A percentile compares a stretch with the other conserved stretches of the same genome.
phyloP scores from a whole-genome alignment of 2,797 vertebrate species.

The Phataginus tricuspis region DNA sequence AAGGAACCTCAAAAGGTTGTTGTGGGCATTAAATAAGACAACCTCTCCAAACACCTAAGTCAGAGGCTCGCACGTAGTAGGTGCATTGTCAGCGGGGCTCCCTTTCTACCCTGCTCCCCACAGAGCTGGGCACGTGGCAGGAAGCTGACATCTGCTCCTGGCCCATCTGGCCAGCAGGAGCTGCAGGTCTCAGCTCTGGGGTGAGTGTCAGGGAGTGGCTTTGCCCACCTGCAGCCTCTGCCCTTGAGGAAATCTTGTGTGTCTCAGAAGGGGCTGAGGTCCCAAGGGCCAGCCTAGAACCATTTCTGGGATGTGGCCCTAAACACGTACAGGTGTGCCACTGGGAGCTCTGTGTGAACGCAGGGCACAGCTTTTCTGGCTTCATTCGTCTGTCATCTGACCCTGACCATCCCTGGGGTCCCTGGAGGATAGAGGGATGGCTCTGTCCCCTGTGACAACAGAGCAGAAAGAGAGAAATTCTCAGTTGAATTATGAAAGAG shows the following conservation, averaged over 20 bases:
- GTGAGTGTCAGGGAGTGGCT: background rate
- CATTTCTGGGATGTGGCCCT: constrained; percentile 70
- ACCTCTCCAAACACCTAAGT: background rate
- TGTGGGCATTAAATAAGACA: background rate
- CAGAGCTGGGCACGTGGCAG: background rate
- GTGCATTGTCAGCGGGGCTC: accelerated
- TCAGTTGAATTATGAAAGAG: background rate
- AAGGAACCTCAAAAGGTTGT: background rate
- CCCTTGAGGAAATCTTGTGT: background rate
- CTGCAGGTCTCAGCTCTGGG: background rate
- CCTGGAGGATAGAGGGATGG: background rate
- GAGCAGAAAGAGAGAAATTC: background rate
- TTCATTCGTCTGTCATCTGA: background rate
- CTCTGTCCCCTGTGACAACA: background rate
- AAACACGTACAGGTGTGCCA: background rate
- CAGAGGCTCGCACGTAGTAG: background rate
- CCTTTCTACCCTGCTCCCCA: background rate
- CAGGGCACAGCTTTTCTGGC: background rate
- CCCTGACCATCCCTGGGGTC: background rate
- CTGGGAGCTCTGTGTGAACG: background rate
- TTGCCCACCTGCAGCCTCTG: background rate
- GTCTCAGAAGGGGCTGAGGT: background rate
- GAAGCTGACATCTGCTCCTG: background rate
- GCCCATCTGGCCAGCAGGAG: background rate
- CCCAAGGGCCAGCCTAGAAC: background rate